Percentiles rank a stretch among this genome's conserved stretches.
Evolutionary conservation across 2,888 invertebrate genomes (phyloP).

Genomic region (Acleris sparsana): DNA sequence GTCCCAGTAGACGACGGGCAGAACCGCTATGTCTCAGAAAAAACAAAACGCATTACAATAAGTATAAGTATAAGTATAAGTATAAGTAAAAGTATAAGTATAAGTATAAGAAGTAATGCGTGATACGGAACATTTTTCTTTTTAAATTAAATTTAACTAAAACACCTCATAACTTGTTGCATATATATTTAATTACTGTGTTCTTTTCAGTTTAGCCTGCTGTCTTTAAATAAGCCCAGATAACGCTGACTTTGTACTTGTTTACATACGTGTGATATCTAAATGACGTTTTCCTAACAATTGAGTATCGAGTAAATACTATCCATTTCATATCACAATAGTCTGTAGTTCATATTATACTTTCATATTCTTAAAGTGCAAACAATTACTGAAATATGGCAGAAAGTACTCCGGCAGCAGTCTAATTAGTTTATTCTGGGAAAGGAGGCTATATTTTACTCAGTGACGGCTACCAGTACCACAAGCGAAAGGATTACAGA

Average conservation of each 20-base stretch:
- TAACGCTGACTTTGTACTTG: too few relatives aligned
- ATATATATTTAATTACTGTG: too few relatives aligned
- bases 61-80: too few relatives aligned
- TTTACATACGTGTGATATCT: constrained; percentile 6
- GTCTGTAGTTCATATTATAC: neutral
- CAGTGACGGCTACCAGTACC: neutral
- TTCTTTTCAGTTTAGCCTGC: too few relatives aligned
- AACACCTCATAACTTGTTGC: too few relatives aligned
- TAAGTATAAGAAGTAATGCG: neutral
- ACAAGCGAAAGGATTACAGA: constrained; percentile 4
- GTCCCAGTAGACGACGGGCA: too few relatives aligned
- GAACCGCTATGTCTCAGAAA: too few relatives aligned
- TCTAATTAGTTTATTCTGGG: constrained; percentile 2
- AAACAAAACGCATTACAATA: too few relatives aligned
- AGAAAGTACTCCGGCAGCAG: neutral
- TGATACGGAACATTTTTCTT: too few relatives aligned
- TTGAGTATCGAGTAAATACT: constrained; percentile 12
- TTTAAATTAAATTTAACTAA: too few relatives aligned
- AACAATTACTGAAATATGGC: neutral
- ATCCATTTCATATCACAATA: neutral
- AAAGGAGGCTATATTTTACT: neutral
- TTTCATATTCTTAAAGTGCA: neutral
- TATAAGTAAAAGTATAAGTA: too few relatives aligned
- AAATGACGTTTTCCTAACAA: constrained; percentile 17
- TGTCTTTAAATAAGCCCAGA: too few relatives aligned